Evolutionary conservation across 2,797 vertebrate genomes (phyloP), one percentile per base, ranked within the genome.

Genomic region (Pantherophis alleghaniensis): DNA sequence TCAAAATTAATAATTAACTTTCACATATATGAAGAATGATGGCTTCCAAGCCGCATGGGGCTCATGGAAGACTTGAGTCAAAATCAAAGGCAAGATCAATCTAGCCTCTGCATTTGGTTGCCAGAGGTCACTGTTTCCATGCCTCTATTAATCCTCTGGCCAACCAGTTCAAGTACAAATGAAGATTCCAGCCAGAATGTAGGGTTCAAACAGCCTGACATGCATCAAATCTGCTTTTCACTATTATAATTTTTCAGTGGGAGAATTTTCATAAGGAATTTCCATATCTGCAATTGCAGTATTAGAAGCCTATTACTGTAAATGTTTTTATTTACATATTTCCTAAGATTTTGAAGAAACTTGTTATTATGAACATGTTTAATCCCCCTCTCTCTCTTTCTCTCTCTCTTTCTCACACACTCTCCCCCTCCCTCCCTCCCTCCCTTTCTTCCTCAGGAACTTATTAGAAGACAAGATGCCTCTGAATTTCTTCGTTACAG

Each of bases 401-500:
- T 0, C 14, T 32, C n/a, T 14, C 5, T 13, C 16, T 26, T n/a
- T 56, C 3, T 28, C 42, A 42, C 42, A 42, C 42, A 42, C 12
- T 66, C 2, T 13, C n/a, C 28, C 55, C 3, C 26, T 13, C 16
- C 55, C 53, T 56, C 3, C 56, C 47, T 88, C 11, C 87, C 26
- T 51, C 60, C 93, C 32, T 57, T 7, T 13, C 93, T 95, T 63
- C 94, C 96, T 16, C 93, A 98, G 98, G 97, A 97, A 55, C 57
- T 99, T 0, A 89, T 32, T 92, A 96, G 95, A 32, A 95, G 90
- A 4, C 0, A 94, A 1, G 97, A 97, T 0, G 97, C 98, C 5
- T 7, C 5, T 0, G 32, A 95, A 94, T 98, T 98, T 91, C 90
- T 94, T n/a, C 93, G 0, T 37, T 97, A 98, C 94, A 7, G 98